Evolutionary conservation across 2,797 vertebrate species (phyloP).

Genomic region (Sebastes iracundus): DNA sequence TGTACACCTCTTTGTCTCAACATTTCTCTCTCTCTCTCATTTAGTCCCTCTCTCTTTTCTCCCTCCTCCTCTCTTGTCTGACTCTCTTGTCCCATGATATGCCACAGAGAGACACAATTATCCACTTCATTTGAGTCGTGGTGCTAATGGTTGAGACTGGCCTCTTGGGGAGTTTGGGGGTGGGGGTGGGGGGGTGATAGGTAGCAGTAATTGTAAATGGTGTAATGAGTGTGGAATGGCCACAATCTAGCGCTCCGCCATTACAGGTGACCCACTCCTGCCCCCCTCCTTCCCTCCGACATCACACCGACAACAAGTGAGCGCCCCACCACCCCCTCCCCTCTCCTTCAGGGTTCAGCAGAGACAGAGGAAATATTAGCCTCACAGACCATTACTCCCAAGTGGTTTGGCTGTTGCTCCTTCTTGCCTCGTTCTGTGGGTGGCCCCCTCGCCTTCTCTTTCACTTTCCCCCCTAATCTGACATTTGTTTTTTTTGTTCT

Average conservation of each 20-base stretch:
- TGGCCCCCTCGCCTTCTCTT: slow-evolving; percentile 37
- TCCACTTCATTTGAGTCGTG: slow-evolving; percentile 88
- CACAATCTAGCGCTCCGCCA: slow-evolving; percentile 76
- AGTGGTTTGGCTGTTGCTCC: slow-evolving; percentile 70
- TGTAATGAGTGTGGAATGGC: slow-evolving; percentile 85
- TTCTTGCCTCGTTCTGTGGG: slow-evolving; percentile 43
- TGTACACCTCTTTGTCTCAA: slow-evolving; percentile 28
- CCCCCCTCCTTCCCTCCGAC: slow-evolving; percentile 38
- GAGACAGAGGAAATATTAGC: slow-evolving; percentile 75
- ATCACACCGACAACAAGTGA: slow-evolving; percentile 78
- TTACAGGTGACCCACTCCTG: slow-evolving; percentile 82
- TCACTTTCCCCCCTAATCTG: slow-evolving; percentile 18
- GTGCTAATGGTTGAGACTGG: slow-evolving; percentile 84
- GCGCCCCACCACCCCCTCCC: slow-evolving; percentile 7
- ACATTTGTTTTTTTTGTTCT: slow-evolving; percentile 12
- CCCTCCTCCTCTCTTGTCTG: slow-evolving; percentile 61
- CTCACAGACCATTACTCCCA: slow-evolving; percentile 81
- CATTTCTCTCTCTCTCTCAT: slow-evolving; percentile 26
- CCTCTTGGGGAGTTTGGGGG: slow-evolving; percentile 74
- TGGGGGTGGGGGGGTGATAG: slow-evolving; percentile 61
- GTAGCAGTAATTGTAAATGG: slow-evolving; percentile 87
- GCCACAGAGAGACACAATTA: slow-evolving; percentile 86
- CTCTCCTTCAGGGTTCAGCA: slow-evolving; percentile 74
- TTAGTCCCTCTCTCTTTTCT: slow-evolving; percentile 43
- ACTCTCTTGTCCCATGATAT: slow-evolving; percentile 81